These are phyloP conservation scores for Anoplolepis gracilipes DNA, from an alignment of 1,140 invertebrate genomes.

Conservation along the genomic window DNA sequence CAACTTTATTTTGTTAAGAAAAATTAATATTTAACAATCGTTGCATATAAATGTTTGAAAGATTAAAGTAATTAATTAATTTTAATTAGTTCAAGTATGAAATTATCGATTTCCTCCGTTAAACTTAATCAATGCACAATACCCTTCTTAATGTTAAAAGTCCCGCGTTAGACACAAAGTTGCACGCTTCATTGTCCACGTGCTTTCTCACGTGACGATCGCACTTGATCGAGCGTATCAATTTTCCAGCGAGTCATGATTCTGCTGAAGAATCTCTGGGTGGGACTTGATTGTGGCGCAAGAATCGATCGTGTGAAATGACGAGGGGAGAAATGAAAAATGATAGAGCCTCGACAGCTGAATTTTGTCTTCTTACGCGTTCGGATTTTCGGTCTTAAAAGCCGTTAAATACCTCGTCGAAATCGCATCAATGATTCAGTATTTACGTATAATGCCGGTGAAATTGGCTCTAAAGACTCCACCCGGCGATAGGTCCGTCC, in stretches of 20 bases:
- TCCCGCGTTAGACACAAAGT: slow-evolving; percentile 17
- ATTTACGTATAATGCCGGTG: slow-evolving; percentile 81
- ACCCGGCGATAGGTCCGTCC: slow-evolving; percentile 67
- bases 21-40: neutral
- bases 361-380: slow-evolving; percentile 37
- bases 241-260: slow-evolving; percentile 66
- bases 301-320: slow-evolving; percentile 76
- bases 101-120: neutral
- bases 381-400: slow-evolving; percentile 70
- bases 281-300: slow-evolving; percentile 76
- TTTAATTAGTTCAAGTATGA: neutral
- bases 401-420: slow-evolving; percentile 80
- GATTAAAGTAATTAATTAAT: neutral
- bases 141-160: neutral
- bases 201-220: slow-evolving; percentile 50
- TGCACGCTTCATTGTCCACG: slow-evolving; percentile 37
- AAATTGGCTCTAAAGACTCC: slow-evolving; percentile 79
- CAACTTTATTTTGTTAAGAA: neutral
- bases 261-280: slow-evolving; percentile 30
- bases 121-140: slow-evolving; percentile 8
- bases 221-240: slow-evolving; percentile 58
- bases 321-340: slow-evolving; percentile 77
- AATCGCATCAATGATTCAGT: slow-evolving; percentile 79
- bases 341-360: slow-evolving; percentile 65
- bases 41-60: neutral